phyloP scores from a whole-genome alignment of 2,888 invertebrate species.

The Tupiocoris notatus region DNA sequence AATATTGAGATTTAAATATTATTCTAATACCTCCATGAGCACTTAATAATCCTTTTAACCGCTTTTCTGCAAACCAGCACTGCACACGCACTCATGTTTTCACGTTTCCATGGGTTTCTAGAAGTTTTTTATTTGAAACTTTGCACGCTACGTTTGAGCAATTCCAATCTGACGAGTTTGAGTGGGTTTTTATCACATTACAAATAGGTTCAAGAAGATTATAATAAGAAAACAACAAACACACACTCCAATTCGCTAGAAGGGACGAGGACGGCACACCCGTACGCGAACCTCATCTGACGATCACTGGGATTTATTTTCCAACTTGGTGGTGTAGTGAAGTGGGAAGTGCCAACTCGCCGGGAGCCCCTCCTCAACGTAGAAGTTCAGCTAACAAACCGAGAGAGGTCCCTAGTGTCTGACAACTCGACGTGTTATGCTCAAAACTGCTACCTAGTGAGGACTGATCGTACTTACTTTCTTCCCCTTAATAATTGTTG shows the following conservation, averaged over 20 bases:
- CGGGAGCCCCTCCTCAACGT: neutral
- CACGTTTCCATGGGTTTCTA: neutral
- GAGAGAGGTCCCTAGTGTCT: too few relatives aligned
- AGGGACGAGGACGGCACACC: neutral
- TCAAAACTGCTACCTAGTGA: too few relatives aligned
- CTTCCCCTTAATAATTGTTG: too few relatives aligned
- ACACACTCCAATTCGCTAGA: neutral
- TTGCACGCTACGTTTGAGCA: too few relatives aligned
- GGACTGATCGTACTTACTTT: too few relatives aligned
- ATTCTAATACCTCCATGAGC: too few relatives aligned
- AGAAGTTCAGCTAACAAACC: neutral
- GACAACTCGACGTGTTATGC: too few relatives aligned
- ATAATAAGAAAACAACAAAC: neutral
- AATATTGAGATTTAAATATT: too few relatives aligned
- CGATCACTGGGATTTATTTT: neutral
- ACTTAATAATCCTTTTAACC: too few relatives aligned
- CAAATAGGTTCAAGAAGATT: neutral
- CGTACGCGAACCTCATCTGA: neutral
- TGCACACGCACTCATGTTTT: neutral
- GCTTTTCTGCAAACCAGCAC: neutral
- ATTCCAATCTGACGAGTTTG: too few relatives aligned
- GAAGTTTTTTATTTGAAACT: too few relatives aligned
- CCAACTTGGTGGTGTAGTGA: neutral
- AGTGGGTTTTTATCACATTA: neutral
- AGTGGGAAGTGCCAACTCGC: neutral